phyloP scores from a whole-genome alignment of 2,113 vertebrate genomes.

The Antechinus flavipes region DNA sequence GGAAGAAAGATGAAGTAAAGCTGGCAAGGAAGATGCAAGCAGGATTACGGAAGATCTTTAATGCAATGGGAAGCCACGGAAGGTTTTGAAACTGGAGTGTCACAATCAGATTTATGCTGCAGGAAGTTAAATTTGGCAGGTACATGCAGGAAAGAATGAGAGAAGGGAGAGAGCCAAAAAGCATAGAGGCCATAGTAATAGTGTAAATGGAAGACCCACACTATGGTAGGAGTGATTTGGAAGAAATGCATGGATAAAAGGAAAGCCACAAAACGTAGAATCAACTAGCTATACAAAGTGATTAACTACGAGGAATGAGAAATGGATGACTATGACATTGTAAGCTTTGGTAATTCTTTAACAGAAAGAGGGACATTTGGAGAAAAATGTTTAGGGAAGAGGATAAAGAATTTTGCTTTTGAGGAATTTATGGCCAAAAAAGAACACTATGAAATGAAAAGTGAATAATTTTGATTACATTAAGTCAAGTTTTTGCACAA shows the following conservation, averaged over 20 bases:
- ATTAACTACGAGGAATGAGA: not conserved
- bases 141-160: not conserved
- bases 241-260: not conserved
- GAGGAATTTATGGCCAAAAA: too few species aligned
- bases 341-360: not conserved
- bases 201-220: not conserved
- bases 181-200: not conserved
- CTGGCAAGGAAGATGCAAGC: not conserved
- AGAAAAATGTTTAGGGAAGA: not conserved
- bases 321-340: not conserved
- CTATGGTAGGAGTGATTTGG: not conserved
- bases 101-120: not conserved
- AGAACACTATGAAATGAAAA: too few species aligned
- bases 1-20: not conserved
- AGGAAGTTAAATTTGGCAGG: not conserved
- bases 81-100: not conserved
- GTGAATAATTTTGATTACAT: too few species aligned
- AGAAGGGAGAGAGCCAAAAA: not conserved
- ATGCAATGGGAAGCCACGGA: not conserved
- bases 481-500: too few species aligned
- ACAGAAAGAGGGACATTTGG: not conserved
- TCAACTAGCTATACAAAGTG: not conserved
- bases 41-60: not conserved
- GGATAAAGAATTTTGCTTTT: not conserved
- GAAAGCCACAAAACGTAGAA: not conserved